A percentile compares a stretch with the other conserved stretches of the same genome.
These are phyloP conservation scores for Eilema depressum DNA, from an alignment of 2,888 invertebrate genomes.

Conservation along the genomic window DNA sequence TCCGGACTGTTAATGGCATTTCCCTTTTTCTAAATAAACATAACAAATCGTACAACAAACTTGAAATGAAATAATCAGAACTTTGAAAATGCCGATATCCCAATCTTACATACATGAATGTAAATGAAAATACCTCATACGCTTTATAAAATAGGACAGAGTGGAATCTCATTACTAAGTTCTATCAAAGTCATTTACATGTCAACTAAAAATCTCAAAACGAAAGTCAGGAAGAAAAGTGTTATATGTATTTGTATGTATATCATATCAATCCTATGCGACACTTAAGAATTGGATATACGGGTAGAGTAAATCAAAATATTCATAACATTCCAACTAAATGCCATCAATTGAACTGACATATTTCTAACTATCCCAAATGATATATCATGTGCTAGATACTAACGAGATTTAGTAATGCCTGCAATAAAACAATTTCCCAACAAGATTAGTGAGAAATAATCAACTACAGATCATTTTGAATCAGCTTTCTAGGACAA, in stretches of 20 bases:
- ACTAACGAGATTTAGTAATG: conserved; percentile 3
- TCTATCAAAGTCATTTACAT: too few species aligned
- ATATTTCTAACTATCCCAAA: not conserved
- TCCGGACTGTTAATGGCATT: too few species aligned
- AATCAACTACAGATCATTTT: conserved; percentile 2
- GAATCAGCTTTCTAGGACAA: conserved; percentile 5
- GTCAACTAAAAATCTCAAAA: too few species aligned
- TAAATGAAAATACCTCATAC: too few species aligned
- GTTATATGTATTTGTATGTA: not conserved
- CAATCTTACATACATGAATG: too few species aligned
- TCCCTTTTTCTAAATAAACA: not conserved
- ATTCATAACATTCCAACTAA: not conserved
- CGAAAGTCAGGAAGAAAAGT: not conserved
- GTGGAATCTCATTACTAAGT: too few species aligned
- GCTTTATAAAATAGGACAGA: too few species aligned
- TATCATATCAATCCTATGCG: not conserved
- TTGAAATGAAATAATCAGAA: not conserved
- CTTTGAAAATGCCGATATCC: too few species aligned
- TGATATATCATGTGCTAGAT: conserved; percentile 4
- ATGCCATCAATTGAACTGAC: not conserved
- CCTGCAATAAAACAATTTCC: conserved; percentile 2
- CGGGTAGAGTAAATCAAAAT: not conserved
- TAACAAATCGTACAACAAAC: not conserved
- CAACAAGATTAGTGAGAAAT: conserved; percentile 1
- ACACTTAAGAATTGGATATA: not conserved